Percentiles rank a stretch among this genome's conserved stretches.
These are phyloP conservation scores for Ariolimax columbianus DNA, from an alignment of 2,888 invertebrate species.

Conservation along the genomic window DNA sequence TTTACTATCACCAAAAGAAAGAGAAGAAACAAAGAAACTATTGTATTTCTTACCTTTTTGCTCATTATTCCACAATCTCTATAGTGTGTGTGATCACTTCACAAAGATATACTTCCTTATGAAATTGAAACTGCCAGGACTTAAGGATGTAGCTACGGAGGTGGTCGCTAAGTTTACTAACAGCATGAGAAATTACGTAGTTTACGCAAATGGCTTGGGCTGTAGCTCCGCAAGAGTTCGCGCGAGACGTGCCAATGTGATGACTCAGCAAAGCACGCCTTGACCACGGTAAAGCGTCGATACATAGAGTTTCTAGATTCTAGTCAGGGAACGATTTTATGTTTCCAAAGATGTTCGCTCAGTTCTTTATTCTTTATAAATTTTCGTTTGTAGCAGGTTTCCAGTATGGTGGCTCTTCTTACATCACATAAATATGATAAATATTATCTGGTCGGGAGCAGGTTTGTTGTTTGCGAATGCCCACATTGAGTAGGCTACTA, in stretches of 20 bases:
- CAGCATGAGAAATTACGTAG: constrained; percentile 61
- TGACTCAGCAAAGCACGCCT: constrained; percentile 62
- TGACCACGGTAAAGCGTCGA: constrained; percentile 55
- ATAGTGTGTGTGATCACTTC: background rate
- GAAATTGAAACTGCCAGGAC: constrained; percentile 12
- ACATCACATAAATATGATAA: no score
- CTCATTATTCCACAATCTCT: constrained; percentile 54
- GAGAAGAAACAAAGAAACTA: background rate
- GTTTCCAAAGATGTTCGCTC: no score
- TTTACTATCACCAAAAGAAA: constrained; percentile 3
- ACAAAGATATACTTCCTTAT: constrained; percentile 25
- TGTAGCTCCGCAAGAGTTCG: constrained; percentile 56
- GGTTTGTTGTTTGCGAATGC: no score
- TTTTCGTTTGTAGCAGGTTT: no score
- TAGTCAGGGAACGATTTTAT: no score
- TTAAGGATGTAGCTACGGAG: constrained; percentile 38
- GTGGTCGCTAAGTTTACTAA: constrained; percentile 58
- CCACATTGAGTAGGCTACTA: no score
- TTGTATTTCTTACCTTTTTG: constrained; percentile 55
- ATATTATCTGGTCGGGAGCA: no score
- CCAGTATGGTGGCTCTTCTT: no score
- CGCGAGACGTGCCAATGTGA: constrained; percentile 61
- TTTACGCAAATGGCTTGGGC: constrained; percentile 56
- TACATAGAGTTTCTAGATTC: constrained; percentile 46
- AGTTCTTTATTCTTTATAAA: no score